Base-by-base conservation (phyloP, 2,888 invertebrate genomes). In the Agonopterix subpropinquella region DNA sequence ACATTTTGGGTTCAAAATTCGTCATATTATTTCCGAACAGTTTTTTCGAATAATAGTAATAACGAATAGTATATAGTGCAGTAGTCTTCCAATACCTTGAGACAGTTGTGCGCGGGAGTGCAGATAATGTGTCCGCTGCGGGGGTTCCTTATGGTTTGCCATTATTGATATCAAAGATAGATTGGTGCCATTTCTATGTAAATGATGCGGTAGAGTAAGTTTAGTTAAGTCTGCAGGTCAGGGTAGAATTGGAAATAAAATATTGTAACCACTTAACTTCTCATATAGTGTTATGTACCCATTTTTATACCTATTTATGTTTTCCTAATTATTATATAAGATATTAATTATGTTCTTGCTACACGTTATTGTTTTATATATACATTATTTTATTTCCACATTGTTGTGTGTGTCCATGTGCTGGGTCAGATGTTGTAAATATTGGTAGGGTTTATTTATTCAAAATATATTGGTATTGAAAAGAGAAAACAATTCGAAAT, bases 141-240 rank as follows among this genome's bases (percentile, higher is more conserved):
- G 76, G 83, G 85, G 81, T 81, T 84, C 84, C 85, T 78, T 85
- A 81, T 81, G 85, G 86, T 80, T 87, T 88, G 87, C 88, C 87
- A 88, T 88, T 87, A 77, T 75, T 81, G 77, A 87, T 88, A 88
- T 88, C 88, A 88, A 88, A 88, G 88, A 88, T 87, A 87, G 87
- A 84, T 87, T 84, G 88, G 88, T 88, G 88, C 88, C 88, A 88
- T 88, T 86, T 85, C 83, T 83, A 75, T 83, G 77, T 87, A 81
- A 77, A 84, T 75, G 85, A 86, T 71, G 84, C 71, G 85, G 81
- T 85, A 86, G 85, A 58, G 80, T 88, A 85, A 84, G 87, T 76
- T 82, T 78, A 87, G 84, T 80, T 87, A 85, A 81, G 87, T 84
- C 82, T 80, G 84, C 83, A 73, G 87, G 87, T 84, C 87, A 88